These are phyloP conservation scores for Chondrosia reniformis DNA, from an alignment of 37 sponge, comb jelly and placozoan genomes.

Conservation along the genomic window DNA sequence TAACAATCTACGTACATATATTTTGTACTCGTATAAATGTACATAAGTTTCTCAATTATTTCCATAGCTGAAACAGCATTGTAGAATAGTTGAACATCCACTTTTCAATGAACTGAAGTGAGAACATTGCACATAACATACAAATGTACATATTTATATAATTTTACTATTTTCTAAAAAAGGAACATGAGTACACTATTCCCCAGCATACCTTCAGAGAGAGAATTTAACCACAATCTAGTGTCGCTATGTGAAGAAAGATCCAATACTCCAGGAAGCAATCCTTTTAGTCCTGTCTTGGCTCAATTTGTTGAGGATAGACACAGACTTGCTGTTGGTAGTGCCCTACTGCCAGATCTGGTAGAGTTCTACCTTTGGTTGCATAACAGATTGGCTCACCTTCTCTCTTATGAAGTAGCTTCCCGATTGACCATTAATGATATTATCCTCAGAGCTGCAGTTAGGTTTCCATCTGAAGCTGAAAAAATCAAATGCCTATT, in stretches of 20 bases:
- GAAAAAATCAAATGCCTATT: constrained; percentile 49
- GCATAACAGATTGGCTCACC: constrained; percentile 63
- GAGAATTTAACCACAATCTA: constrained; percentile 54
- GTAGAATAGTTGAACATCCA: background rate
- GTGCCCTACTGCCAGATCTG: constrained; percentile 69
- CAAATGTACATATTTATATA: no score
- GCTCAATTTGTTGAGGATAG: constrained; percentile 41
- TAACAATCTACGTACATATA: no score
- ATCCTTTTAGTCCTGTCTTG: no score
- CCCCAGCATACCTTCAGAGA: constrained; percentile 60
- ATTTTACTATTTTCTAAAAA: no score
- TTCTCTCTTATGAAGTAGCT: constrained; percentile 58
- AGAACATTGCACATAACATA: no score
- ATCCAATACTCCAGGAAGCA: constrained; percentile 7
- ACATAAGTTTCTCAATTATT: no score
- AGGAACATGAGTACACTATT: constrained; percentile 48
- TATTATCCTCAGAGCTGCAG: constrained; percentile 32
- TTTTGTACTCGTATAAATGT: no score
- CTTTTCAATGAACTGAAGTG: constrained; percentile 9
- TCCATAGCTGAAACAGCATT: no score
- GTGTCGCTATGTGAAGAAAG: constrained; percentile 18
- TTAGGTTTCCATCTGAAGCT: constrained; percentile 27
- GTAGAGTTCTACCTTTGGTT: constrained; percentile 85
- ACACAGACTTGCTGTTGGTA: constrained; percentile 43
- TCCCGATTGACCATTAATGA: constrained; percentile 35